A percentile compares a stretch with the other conserved stretches of the same genome.
Conservation (phyloP, 2,113 vertebrate species). For the Notarius quadriscutis region DNA sequence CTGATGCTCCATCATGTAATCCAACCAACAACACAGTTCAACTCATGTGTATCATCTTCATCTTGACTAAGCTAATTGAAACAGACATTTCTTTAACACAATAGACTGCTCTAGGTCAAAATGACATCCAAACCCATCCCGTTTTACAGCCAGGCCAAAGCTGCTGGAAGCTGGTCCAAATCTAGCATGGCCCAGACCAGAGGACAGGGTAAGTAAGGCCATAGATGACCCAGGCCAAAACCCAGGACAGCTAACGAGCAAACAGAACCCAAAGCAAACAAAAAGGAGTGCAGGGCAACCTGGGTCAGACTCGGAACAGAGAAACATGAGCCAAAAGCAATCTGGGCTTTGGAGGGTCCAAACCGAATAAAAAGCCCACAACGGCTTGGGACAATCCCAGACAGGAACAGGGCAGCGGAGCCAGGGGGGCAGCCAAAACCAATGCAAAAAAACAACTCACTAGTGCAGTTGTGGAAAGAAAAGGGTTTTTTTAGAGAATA, state of each 20-base stretch:
- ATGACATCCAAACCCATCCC: neutral
- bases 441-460: constrained; percentile 13
- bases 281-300: constrained; percentile 12
- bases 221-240: constrained; percentile 33
- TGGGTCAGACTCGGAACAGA: constrained; percentile 22
- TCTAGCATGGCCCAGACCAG: constrained; percentile 21
- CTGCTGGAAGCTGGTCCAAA: constrained; percentile 1
- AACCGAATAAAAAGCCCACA: constrained; percentile 32
- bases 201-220: constrained; percentile 31
- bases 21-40: neutral
- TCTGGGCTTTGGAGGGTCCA: constrained; percentile 27
- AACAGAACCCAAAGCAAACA: constrained; percentile 20
- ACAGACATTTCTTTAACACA: constrained; percentile 18
- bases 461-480: constrained; percentile 28
- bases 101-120: constrained; percentile 1
- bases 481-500: constrained; percentile 19
- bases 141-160: constrained; percentile 11
- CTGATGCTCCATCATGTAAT: neutral
- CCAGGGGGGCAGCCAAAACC: constrained; percentile 21
- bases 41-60: constrained; percentile 15
- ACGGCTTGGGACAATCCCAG: constrained; percentile 29
- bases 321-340: constrained; percentile 29
- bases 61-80: constrained; percentile 6
- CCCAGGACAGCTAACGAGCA: constrained; percentile 38
- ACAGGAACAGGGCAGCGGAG: constrained; percentile 26